phyloP scores from a whole-genome alignment of 2,113 vertebrate genomes.

The Semnornis frantzii region DNA sequence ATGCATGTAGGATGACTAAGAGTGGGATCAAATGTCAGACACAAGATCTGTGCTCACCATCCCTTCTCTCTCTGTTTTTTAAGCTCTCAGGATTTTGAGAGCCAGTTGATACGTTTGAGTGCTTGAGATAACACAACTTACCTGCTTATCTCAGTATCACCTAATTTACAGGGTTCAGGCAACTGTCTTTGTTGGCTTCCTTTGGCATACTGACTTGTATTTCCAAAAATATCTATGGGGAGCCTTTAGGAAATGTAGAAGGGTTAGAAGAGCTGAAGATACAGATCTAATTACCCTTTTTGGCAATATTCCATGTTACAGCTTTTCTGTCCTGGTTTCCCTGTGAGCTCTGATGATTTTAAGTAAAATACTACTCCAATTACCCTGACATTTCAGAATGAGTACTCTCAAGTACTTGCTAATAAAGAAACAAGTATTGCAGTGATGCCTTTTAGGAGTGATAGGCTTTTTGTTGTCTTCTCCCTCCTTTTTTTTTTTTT shows the following conservation, averaged over 20 bases:
- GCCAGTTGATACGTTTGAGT: not conserved
- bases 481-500: not conserved
- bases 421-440: not conserved
- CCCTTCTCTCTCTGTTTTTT: not conserved
- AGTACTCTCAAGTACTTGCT: not conserved
- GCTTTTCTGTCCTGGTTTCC: not conserved
- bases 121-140: not conserved
- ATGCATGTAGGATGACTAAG: slow-evolving; percentile 23
- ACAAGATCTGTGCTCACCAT: not conserved
- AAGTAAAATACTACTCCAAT: not conserved
- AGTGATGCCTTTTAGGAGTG: not conserved
- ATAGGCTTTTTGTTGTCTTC: not conserved
- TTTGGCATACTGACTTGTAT: not conserved
- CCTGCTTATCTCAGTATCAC: not conserved
- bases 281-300: not conserved
- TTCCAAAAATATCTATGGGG: not conserved
- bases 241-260: slow-evolving; percentile 4
- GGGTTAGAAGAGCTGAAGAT: not conserved
- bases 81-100: not conserved
- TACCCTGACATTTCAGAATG: not conserved
- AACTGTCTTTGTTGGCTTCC: not conserved
- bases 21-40: not conserved
- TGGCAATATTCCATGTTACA: not conserved
- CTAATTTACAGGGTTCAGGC: not conserved
- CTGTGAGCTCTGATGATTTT: not conserved